Evolutionary conservation across 2,888 invertebrate genomes (phyloP).

Genomic region (Exocentrus adspersus): DNA sequence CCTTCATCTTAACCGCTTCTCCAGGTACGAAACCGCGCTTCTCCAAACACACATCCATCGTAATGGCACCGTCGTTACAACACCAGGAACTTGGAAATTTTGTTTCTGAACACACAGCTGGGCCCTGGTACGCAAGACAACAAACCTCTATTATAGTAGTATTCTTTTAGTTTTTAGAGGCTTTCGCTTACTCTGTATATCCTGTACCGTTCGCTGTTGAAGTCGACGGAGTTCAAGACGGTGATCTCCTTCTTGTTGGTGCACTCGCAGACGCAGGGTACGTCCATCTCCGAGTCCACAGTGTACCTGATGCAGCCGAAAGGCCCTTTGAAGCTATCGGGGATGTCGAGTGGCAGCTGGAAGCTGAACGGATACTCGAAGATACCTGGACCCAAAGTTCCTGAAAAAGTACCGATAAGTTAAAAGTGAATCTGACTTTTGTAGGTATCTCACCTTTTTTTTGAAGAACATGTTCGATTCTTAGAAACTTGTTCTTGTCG

Average conservation of each 20-base stretch:
- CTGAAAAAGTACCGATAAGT: too few species aligned
- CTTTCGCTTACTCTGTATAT: neutral
- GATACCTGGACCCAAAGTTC: constrained; percentile 71
- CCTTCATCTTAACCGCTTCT: neutral
- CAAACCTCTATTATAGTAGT: too few species aligned
- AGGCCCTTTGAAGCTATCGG: constrained; percentile 82
- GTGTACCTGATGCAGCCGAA: constrained; percentile 82
- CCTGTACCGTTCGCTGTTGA: constrained; percentile 55
- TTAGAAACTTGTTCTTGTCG: too few species aligned
- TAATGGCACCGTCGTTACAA: neutral
- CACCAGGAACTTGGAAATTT: too few species aligned
- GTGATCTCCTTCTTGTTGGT: constrained; percentile 85
- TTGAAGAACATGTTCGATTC: too few species aligned
- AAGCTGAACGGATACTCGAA: constrained; percentile 83
- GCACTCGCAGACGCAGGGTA: constrained; percentile 87
- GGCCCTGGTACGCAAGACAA: too few species aligned
- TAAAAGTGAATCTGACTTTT: too few species aligned
- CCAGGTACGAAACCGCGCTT: neutral
- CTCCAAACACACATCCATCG: neutral
- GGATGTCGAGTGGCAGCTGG: constrained; percentile 75
- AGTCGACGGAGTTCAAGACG: constrained; percentile 82
- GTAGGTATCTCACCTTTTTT: too few species aligned
- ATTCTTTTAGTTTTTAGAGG: too few species aligned
- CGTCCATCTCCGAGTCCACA: constrained; percentile 81
- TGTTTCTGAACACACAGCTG: too few species aligned